Base-by-base conservation (phyloP, 2,888 invertebrate genomes). In the Tipula vernalis region DNA sequence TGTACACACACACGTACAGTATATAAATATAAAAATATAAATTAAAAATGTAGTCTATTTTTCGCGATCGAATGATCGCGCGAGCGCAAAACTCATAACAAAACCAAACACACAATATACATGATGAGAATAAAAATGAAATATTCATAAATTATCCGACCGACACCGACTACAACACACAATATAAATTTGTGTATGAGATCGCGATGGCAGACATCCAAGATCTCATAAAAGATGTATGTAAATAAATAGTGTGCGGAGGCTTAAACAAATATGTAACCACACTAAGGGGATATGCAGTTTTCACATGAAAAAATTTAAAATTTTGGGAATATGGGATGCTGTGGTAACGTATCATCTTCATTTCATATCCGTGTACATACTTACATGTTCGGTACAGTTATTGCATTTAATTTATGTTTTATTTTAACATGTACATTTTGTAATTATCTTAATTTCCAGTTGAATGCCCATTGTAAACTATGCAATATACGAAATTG, bases 401-500 rank as follows among this genome's bases (percentile, higher is more conserved):
- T 71, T 71, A 28, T 71, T 28, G 71, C 71, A 28, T 71, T 6
- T 28, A 71, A 71, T 71, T 71, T 71, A 28, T 71, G 71, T 71
- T 71, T 57, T 57, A 28, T 71, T 71, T n/a, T n/a, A 51, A n/a
- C n/a, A 51, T 51, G 28, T 71, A 71, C 10, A 71, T 71, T 18
- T 71, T 71, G 71, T 28, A 71, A 71, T 71, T 71, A 71, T 71
- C 10, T 28, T 28, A 28, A 71, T 71, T 71, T 71, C 71, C 71
- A 71, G 71, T 71, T 71, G 71, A 71, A 71, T 71, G 71, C 71
- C 71, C 71, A 71, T 71, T 71, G 71, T 71, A 71, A 71, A 71
- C 28, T 71, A 71, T 71, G 71, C 71, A 71, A 71, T 71, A 28
- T 71, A 71, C 28, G 71, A 71, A 71, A 71, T 71, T 28, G 10